Percentiles rank a stretch among this genome's conserved stretches.
phyloP scores from a whole-genome alignment of 2,797 vertebrate genomes.

The Mus minutoides region DNA sequence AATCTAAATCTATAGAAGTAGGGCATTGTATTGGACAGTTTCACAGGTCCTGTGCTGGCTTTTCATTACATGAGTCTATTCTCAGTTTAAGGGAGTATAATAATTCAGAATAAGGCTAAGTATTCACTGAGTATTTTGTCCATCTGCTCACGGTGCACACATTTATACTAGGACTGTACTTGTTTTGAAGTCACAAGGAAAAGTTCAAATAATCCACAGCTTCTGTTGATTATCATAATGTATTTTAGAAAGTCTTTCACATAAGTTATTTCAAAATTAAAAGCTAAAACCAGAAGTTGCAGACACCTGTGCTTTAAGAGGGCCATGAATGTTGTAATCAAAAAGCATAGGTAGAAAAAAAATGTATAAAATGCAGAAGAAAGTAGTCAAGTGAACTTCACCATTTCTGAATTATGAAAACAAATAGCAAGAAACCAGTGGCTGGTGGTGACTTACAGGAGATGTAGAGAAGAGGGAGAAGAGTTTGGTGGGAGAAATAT shows the following conservation, averaged over 20 bases:
- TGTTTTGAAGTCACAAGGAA: background rate
- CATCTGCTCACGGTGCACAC: background rate
- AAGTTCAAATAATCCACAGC: conserved; percentile 53
- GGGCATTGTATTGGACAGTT: background rate
- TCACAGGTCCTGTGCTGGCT: background rate
- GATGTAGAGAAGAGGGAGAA: background rate
- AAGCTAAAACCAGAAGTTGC: background rate
- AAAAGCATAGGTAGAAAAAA: background rate
- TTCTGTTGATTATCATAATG: conserved; percentile 26
- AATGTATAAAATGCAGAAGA: background rate
- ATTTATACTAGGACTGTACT: conserved; percentile 43
- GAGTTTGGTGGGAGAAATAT: background rate
- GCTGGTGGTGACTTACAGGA: background rate
- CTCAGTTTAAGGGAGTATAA: conserved; percentile 8
- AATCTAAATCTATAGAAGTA: conserved; percentile 7
- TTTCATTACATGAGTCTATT: conserved; percentile 39
- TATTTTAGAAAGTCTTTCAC: conserved; percentile 56
- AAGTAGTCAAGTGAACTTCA: background rate
- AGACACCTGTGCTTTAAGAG: background rate
- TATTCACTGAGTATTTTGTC: background rate
- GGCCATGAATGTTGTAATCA: background rate
- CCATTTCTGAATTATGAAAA: background rate
- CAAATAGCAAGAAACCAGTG: background rate
- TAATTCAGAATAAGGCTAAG: conserved; percentile 3
- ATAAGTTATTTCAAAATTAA: conserved; percentile 29